Evolutionary conservation across 2,888 invertebrate genomes (phyloP), one percentile per base, ranked within the genome.

Genomic region (Lasius fuliginosus): DNA sequence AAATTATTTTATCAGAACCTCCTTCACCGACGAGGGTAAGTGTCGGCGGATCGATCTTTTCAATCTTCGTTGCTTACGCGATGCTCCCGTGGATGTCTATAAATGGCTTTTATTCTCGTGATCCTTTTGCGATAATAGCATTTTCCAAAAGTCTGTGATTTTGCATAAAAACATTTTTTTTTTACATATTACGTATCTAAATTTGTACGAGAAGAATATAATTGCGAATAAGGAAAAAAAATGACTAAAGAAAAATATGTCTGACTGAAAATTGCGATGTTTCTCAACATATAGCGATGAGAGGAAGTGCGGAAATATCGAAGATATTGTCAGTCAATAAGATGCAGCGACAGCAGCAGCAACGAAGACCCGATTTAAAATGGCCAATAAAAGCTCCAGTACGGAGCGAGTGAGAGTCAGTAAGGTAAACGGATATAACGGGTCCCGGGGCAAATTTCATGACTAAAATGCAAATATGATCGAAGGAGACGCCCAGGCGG

Each of bases 391-490:
- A 84, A 85, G 81, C 85, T 85, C 83, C 68, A 85, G 87, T 84
- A 65, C 73, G 75, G 46, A 46, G 83, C 40, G 83, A 81, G 85
- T 64, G 81, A 90, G 86, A 86, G 86, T 86, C 85, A 83, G 85
- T 76, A 82, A 87, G 67, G 87, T 90, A 91, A 91, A 91, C 90
- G 90, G 87, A 91, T 91, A 89, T 88, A 87, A 84, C 87, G 89
- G 84, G 82, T 87, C 87, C 88, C 76, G 85, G 82, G 88, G 91
- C 86, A 87, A 90, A 91, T 91, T 92, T 92, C 88, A 88, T 87
- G 88, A 92, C 89, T 89, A 90, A 92, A 92, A 92, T 92, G 91
- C 89, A 92, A 92, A 92, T 92, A 90, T 90, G 90, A 89, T 92
- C 88, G 88, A 84, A 85, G 86, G 79, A 91, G 89, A 88, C 86